Base-by-base conservation (phyloP, 2,888 invertebrate species). In the Gastrophysa polygoni region DNA sequence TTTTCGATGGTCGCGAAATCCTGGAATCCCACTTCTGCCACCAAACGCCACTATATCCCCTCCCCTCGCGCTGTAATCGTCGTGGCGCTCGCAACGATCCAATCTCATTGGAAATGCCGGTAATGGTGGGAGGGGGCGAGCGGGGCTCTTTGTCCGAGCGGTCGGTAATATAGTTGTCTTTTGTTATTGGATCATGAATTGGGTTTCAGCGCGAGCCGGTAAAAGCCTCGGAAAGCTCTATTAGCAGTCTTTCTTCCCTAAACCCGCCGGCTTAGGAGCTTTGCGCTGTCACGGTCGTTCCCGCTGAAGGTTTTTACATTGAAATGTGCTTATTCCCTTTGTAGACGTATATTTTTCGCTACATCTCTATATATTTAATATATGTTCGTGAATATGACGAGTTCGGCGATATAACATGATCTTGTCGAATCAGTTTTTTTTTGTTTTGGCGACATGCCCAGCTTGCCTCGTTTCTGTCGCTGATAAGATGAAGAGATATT, bases 171-270 rank as follows among this genome's bases (percentile, higher is more conserved):
- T 80, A 80, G 81, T 82, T 82, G 81, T 82, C 81, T 82, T 82
- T 82, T 82, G 82, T 82, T 82, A 82, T 82, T 82, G 82, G 81
- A 82, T 82, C 82, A 82, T 81, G 82, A 82, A 82, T 82, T 80
- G 81, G 81, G 81, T 82, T 82, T 80, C 80, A 78, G 78, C 78
- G 80, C 77, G 48, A 64, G 80, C 77, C 77, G 78, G 81, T 80
- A 78, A 82, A 81, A 81, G 81, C 81, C 76, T 75, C 76, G 77
- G 80, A 81, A 81, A 82, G 81, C 82, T 82, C 82, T 82, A 82
- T 82, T 82, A 82, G 81, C 81, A 80, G 81, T 82, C 82, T 81
- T 81, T 82, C 81, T 81, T 81, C 79, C 78, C 80, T 77, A 80
- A 80, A 79, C 77, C 79, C 78, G 63, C 63, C 74, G 73, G 80